Evolutionary conservation across 2,797 vertebrate species (phyloP), one percentile per base, ranked within the genome.

Genomic region (Eulemur mongoz): DNA sequence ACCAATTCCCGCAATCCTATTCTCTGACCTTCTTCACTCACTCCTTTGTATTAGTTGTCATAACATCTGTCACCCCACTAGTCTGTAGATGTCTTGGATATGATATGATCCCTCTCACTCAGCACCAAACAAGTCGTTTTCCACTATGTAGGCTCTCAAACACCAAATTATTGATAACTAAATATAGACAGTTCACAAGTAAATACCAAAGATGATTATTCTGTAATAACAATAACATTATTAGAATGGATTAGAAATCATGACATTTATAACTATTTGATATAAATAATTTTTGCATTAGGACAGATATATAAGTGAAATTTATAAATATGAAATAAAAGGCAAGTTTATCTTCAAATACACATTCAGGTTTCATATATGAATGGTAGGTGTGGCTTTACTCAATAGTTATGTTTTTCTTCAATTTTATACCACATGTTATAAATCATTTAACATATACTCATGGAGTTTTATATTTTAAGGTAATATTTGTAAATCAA

Each of bases 281-380:
- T 70, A 79, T 45, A 78, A 89, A 18, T 8, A 88, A 70, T 69
- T 81, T 17, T 78, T 86, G 0, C 45, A 67, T 83, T 70, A 35
- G 20, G 22, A 35, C 15, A 93, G 20, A 35, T 52, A 67, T 48
- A 9, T 43, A 88, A 70, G 48, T 73, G 23, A 83, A 95, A 45
- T 67, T 65, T 63, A 75, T 4, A 78, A 89, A 89, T 52, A 70
- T 54, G 10, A 96, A 93, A 91, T 48, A 94, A 92, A 90, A 76
- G 12, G 4, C 82, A 81, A 89, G 9, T 11, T 48, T 78, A 14
- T 73, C 52, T 52, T 48, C 2, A 30, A 96, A 91, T 89, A 57
- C 5, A 54, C n/a, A 91, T 50, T 83, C 18, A 76, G 8, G 2
- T 94, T 88, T 95, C 32, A 92, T 18, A 48, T 50, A 87, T 76